Evolutionary conservation across 2,113 vertebrate genomes (phyloP), one percentile per base, ranked within the genome.

Genomic region (Globicephala melas): DNA sequence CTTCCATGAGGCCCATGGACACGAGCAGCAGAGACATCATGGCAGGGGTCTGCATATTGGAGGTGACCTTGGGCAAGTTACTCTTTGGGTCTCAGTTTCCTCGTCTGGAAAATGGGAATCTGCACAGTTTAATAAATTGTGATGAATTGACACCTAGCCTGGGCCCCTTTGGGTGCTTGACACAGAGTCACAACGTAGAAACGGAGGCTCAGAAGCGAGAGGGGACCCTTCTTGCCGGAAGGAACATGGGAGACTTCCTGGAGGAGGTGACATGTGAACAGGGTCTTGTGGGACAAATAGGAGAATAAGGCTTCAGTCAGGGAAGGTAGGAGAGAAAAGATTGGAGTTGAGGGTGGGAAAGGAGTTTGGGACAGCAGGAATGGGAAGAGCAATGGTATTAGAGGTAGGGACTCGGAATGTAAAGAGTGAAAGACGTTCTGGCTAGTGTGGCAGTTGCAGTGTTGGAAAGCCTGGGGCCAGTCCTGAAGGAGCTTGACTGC

Each of bases 21-120:
- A 95, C 79, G 53, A 98, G 94, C 2, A 97, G 47, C 90, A 97
- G 87, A 90, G 58, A 71, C 83, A 92, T n/a, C 82, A 82, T 2
- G 68, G 73, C 88, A 47, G 95, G 93, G 55, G 71, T 74, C 80
- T 94, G 80, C 96, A 94, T 96, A 84, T 11, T 95, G 76, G 63
- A 80, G 55, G 67, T 73, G 70, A 92, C 70, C 73, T 62, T 88
- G 44, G n/a, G 41, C 71, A 89, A 63, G 68, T 50, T 71, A 92
- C 70, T 88, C 44, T 94, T 28, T 41, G 84, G 63, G 33, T 81
- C 91, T 97, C 90, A 63, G 86, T 85, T 87, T 92, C 89, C 84
- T 97, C 87, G 81, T 94, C 97, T 97, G 92, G 74, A 98, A 97
- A 97, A 95, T 55, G 36, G 14, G n/a, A 80, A 44, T 83, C 36